Base-by-base conservation (phyloP, 2,888 invertebrate genomes). In the Nomada goodeniana region DNA sequence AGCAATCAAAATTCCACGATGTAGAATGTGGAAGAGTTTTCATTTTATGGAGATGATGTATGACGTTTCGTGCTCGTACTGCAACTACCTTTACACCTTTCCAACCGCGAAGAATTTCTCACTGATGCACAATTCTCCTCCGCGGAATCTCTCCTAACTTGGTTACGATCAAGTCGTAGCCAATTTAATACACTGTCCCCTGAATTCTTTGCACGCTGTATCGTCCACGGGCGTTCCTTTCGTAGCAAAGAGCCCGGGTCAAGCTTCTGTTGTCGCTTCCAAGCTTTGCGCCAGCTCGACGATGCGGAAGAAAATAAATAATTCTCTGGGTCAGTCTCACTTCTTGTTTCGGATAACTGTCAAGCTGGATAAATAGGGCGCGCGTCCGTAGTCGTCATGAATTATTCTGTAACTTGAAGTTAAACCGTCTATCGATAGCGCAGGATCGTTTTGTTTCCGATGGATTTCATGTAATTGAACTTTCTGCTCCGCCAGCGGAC, bases 331-430 rank as follows among this genome's bases (percentile, higher is more conserved):
- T 11, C n/a, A 3, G 71, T 69, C 23, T 44, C n/a, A 10, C 60
- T 15, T 59, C 65, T 18, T 53, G 50, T 67, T n/a, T 26, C 55
- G 53, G 42, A 53, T 60, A 67, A 64, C 53, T 42, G 63, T 61
- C 67, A 47, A 20, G 15, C 29, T 23, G n/a, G 10, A 26, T 42
- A 64, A 75, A 68, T 50, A 26, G 26, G 18, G 18, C 42, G 42
- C 44, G 11, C 36, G 47, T 47, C 36, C 15, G 7, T 29, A 4
- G 26, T 23, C 52, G 18, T 15, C 52, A 47, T 82, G 64, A 82
- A 76, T 68, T 59, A 72, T 76, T 72, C 52, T 44, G 13, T n/a
- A 10, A 44, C 11, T 15, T 52, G 81, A 70, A 82, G 72, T 69
- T 72, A 52, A 29, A 29, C 23, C 29, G n/a, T 7, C 1, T 20